Conservation (phyloP, 2,797 vertebrate species). For the Alauda arvensis region DNA sequence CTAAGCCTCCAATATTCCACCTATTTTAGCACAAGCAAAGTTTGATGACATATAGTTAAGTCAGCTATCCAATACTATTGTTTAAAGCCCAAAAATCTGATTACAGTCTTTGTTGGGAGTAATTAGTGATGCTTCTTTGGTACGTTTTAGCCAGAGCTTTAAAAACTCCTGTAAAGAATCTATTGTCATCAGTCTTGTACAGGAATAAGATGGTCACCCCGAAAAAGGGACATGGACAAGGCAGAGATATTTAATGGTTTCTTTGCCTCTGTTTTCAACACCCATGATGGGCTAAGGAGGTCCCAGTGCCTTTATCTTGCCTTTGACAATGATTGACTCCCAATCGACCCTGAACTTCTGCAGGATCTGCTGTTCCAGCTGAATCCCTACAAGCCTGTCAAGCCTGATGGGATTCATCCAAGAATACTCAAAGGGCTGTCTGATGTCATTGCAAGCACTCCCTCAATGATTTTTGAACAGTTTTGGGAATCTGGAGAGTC, state of each 20-base stretch:
- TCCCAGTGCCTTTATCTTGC: not conserved
- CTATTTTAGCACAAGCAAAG: not conserved
- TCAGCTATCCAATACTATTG: not conserved
- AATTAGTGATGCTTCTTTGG: not conserved
- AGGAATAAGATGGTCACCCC: not conserved
- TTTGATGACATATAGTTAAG: not conserved
- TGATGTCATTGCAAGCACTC: not conserved
- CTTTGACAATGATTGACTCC: not conserved
- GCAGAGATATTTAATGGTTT: not conserved
- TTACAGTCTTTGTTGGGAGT: not conserved
- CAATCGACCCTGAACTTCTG: rapidly evolving
- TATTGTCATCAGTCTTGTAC: rapidly evolving
- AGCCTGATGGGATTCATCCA: not conserved
- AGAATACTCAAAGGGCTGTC: not conserved
- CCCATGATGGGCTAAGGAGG: not conserved
- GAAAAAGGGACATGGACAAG: not conserved
- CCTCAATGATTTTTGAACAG: not conserved
- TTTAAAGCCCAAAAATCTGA: not conserved
- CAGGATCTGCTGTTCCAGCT: not conserved
- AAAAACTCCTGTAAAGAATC: not conserved
- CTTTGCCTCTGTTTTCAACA: not conserved
- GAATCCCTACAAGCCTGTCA: not conserved
- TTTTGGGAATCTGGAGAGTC: not conserved
- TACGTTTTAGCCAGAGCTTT: not conserved
- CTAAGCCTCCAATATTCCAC: not conserved